Evolutionary conservation across 2,797 vertebrate genomes (phyloP), one percentile per base, ranked within the genome.

Genomic region (Takifugu ocellatus): DNA sequence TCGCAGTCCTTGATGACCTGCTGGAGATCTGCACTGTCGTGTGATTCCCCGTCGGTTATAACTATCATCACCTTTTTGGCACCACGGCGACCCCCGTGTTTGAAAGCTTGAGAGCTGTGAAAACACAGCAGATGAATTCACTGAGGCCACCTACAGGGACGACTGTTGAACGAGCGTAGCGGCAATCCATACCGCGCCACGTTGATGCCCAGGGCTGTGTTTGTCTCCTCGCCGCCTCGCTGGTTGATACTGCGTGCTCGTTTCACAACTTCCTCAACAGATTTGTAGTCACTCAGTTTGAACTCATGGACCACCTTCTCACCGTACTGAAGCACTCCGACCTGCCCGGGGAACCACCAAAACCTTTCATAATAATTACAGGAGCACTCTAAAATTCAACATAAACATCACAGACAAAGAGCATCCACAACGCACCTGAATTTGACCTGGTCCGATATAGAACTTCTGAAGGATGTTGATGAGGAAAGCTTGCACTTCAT

Each of bases 61-160:
- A 99, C 97, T 1, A 99, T 99, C 96, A 99, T 99, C 71, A 99
- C 97, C 79, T 98, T 94, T 90, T 97, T 99, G 63, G 97, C 96
- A 3, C 97, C 97, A 63, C 94, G 94, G 25, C 97, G 91, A 17
- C 94, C 96, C 21, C 97, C 97, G 65, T 94, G 94, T 87, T 94
- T 98, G 88, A 99, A 99, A 25, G 95, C 97, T 75, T 99, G 90
- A 0, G 95, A 94, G 72, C 97, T 99, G 90, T 55, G 16, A 58
- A 15, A 54, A 59, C 11, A 57, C 0, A 47, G 66, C 56, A 42
- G 5, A 51, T 3, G 25, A 3, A 3, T 60, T 66, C 14, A 62
- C 21, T 21, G 4, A 52, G 48, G 17, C 3, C 25, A 31, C 43
- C 7, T 0, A n/a, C 14, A 17, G 5, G 11, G 29, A 36, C 1